Percentiles rank a stretch among this genome's conserved stretches.
phyloP scores from a whole-genome alignment of 92 coral and sea anemone genomes.

The Porites cylindrica region DNA sequence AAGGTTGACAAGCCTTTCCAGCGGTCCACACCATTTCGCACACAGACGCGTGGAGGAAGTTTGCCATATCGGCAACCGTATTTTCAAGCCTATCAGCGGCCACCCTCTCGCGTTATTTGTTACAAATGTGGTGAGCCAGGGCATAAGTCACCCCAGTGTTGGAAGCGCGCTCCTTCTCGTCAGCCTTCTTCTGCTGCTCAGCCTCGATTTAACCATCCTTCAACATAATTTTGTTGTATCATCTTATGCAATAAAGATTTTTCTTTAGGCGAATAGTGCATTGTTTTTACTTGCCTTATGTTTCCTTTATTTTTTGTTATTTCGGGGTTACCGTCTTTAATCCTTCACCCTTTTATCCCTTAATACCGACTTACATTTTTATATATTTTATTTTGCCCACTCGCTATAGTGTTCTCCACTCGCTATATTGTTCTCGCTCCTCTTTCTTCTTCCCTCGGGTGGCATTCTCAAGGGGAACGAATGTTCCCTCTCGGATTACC shows the following conservation, averaged over 20 bases:
- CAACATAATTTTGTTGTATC: conserved; percentile 20
- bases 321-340: background rate
- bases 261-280: conserved; percentile 19
- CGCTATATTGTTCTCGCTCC: conserved; percentile 4
- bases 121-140: conserved; percentile 55
- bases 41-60: conserved; percentile 44
- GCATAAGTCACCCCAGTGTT: conserved; percentile 55
- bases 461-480: conserved; percentile 47
- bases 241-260: conserved; percentile 21
- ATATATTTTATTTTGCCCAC: background rate
- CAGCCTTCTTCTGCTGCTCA: conserved; percentile 33
- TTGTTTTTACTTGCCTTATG: conserved; percentile 20
- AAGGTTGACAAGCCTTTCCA: conserved; percentile 44
- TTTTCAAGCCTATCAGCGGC: conserved; percentile 19
- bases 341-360: background rate
- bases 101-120: conserved; percentile 28
- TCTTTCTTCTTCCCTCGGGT: conserved; percentile 19
- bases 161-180: conserved; percentile 34
- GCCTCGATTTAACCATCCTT: background rate
- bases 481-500: conserved; percentile 25
- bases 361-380: background rate
- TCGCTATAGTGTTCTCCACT: too few relatives aligned
- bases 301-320: background rate
- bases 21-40: conserved; percentile 35
- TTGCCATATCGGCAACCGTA: conserved; percentile 20